Evolutionary conservation across 1,140 invertebrate species (phyloP).

Genomic region (Leptoteleia sp.): DNA sequence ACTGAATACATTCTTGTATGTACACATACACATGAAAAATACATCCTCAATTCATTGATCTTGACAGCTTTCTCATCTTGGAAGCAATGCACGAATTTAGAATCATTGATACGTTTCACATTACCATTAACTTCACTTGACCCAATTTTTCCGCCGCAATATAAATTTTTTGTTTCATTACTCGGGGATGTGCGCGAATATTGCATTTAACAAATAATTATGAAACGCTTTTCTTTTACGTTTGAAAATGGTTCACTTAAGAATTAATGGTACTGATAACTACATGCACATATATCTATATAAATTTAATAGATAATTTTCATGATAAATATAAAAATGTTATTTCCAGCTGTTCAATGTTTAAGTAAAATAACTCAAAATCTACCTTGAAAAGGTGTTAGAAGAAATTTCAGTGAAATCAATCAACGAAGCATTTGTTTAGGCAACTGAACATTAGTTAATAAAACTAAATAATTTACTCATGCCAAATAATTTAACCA

Average conservation of each 20-base stretch:
- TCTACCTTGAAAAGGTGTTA: too few relatives aligned
- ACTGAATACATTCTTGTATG: slow-evolving; percentile 10
- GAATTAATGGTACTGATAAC: too few relatives aligned
- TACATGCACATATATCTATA: too few relatives aligned
- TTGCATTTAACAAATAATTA: slow-evolving; percentile 35
- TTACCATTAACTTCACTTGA: slow-evolving; percentile 56
- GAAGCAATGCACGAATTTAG: slow-evolving; percentile 59
- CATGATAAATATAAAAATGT: too few relatives aligned
- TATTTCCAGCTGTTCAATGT: too few relatives aligned
- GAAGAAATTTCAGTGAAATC: too few relatives aligned
- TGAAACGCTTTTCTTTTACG: slow-evolving; percentile 15
- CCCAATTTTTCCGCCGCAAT: slow-evolving; percentile 42
- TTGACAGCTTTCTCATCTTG: slow-evolving; percentile 62
- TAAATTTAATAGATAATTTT: too few relatives aligned
- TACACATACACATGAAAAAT: not conserved
- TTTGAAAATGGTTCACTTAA: slow-evolving; percentile 9
- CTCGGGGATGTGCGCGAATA: slow-evolving; percentile 4
- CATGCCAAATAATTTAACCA: too few relatives aligned
- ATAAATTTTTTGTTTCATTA: slow-evolving; percentile 46
- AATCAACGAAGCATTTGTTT: too few relatives aligned
- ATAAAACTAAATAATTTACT: too few relatives aligned
- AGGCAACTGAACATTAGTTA: too few relatives aligned
- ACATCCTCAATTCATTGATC: slow-evolving; percentile 56
- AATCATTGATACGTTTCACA: slow-evolving; percentile 55
- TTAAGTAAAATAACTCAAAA: too few relatives aligned